These are phyloP conservation scores for Capra hircus DNA, from an alignment of 2,113 vertebrate genomes.

Conservation along the genomic window DNA sequence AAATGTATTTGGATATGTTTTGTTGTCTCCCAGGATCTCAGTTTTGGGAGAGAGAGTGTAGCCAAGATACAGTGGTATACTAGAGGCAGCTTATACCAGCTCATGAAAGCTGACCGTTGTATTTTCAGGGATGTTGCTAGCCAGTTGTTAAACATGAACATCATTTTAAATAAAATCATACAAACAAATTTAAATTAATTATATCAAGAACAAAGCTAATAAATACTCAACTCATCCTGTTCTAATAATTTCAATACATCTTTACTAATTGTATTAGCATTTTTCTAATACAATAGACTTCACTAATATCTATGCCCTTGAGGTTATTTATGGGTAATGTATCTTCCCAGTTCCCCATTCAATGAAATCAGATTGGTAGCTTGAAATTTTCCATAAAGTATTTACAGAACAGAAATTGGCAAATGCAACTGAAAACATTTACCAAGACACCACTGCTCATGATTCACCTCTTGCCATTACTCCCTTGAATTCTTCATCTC, in stretches of 20 bases:
- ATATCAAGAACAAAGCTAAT: background rate
- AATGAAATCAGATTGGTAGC: background rate
- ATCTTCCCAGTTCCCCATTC: background rate
- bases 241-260: background rate
- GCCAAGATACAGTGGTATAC: background rate
- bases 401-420: background rate
- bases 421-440: background rate
- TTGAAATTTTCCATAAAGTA: background rate
- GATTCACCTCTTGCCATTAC: background rate
- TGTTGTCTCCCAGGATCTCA: background rate
- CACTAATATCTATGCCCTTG: background rate
- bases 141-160: background rate
- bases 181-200: background rate
- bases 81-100: background rate
- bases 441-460: background rate
- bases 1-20: background rate
- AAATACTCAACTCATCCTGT: background rate
- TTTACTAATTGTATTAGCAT: background rate
- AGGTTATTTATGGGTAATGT: background rate
- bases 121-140: background rate
- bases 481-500: background rate
- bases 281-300: background rate
- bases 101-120: background rate
- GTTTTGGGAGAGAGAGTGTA: background rate
- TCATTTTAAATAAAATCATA: background rate